Evolutionary conservation across 2,888 invertebrate species (phyloP).

Genomic region (Amphipoea lucens): DNA sequence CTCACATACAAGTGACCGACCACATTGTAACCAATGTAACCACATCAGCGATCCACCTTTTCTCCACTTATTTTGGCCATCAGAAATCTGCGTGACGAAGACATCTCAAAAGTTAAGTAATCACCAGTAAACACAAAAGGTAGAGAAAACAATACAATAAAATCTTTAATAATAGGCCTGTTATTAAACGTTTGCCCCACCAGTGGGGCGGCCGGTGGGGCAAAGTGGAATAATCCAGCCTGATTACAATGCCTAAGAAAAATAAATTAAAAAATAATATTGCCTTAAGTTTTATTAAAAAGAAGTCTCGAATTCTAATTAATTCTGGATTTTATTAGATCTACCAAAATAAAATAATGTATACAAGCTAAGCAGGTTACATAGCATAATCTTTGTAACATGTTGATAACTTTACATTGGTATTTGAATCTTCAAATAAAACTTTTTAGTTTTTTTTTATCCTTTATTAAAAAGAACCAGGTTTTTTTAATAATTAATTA

Average conservation of each 20-base stretch:
- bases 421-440: not conserved
- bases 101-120: not conserved
- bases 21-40: not conserved
- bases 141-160: not conserved
- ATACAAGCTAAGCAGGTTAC: not conserved
- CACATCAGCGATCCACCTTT: too few species aligned
- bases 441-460: not conserved
- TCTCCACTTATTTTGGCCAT: not conserved
- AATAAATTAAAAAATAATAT: not conserved
- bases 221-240: not conserved
- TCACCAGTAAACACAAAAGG: not conserved
- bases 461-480: too few species aligned
- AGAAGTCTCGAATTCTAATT: too few species aligned
- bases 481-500: too few species aligned
- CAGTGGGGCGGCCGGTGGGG: too few species aligned
- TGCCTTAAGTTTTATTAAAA: not conserved
- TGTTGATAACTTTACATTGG: not conserved
- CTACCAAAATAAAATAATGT: not conserved
- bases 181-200: too few species aligned
- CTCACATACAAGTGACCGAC: not conserved
- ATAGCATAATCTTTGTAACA: not conserved
- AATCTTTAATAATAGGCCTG: not conserved
- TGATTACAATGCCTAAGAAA: not conserved
- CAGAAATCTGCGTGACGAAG: not conserved
- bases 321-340: not conserved